Base-by-base conservation (phyloP, 1,140 invertebrate genomes). In the Dryas iulia region DNA sequence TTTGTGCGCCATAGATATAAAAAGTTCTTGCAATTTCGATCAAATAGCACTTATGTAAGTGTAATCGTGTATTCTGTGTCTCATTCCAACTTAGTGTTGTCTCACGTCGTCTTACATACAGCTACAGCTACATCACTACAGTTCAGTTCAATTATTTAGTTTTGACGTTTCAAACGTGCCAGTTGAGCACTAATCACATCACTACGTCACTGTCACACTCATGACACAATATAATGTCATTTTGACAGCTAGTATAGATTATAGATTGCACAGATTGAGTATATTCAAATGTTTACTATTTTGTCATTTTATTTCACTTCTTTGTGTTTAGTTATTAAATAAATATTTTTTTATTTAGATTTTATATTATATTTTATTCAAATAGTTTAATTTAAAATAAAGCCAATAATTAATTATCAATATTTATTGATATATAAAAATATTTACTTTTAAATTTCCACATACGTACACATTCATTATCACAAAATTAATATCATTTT, bases 221-320 rank as follows among this genome's bases (percentile, higher is more conserved):
- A n/a, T 10, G 39, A 47, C 39, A 47, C 14, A 18, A 6, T 39
- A 39, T 14, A 47, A 47, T 11, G 2, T 21, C 8, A 10, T 47
- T 47, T 21, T 47, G 39, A 47, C 39, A 47, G 39, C 39, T 47
- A 47, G 39, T 18, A 21, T 47, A 21, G 18, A 47, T 39, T 39
- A 6, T 47, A 47, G 18, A 47, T 7, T 21, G 39, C 39, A 47
- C 39, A 47, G 18, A 21, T 47, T 10, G 10, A 7, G 10, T 10
- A 3, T 10, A 7, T 8, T 47, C 18, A 47, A 8, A 10, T 47
- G 39, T 6, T 6, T n/a, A 63, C n/a, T 12, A 3, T 25, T 18
- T 64, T 33, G 52, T 56, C 21, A 30, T 14, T 56, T 56, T 56
- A 56, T 56, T 56, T 25, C 53, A 56, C 53, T 21, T 21, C 3